Evolutionary conservation across 1,140 invertebrate genomes (phyloP).

Genomic region (Sycobia sp.): DNA sequence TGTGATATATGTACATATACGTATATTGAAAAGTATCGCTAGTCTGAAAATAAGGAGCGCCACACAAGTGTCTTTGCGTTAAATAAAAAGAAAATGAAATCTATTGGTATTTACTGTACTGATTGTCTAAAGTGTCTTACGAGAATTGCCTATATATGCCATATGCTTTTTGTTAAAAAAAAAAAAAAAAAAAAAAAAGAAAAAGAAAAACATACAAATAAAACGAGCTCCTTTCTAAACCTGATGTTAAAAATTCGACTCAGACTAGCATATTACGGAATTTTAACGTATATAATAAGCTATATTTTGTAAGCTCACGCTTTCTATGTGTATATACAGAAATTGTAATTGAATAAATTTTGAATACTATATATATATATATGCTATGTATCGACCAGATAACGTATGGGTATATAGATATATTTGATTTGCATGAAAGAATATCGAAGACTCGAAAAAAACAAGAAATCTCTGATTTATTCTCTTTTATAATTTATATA

Average conservation of each 20-base stretch:
- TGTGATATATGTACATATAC: conserved; percentile 60
- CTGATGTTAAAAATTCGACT: neutral
- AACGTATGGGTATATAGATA: no score
- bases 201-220: no score
- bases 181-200: neutral
- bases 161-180: conserved; percentile 1
- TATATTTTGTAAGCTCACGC: conserved; percentile 38
- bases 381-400: no score
- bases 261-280: conserved; percentile 24
- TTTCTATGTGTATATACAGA: conserved; percentile 43
- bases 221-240: neutral
- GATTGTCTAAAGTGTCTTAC: no score
- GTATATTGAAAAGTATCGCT: conserved; percentile 36
- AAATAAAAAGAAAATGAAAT: neutral
- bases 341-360: conserved; percentile 22
- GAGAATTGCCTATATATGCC: no score
- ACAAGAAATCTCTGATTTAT: conserved; percentile 35
- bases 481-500: conserved; percentile 34
- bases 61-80: conserved; percentile 9
- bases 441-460: conserved; percentile 20
- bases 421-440: no score
- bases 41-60: conserved; percentile 6
- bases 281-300: conserved; percentile 28
- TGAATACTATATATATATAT: no score
- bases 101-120: no score